Percentiles rank a stretch among this genome's conserved stretches.
Conservation (phyloP, 2,113 vertebrate species). For the Bos taurus region ARS-UCD2.0 NC_037338.1:501001-501500, state of each 20-base stretch:
- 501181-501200: background rate
- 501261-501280: background rate
- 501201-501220: background rate
- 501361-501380: background rate
- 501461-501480: background rate
- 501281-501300: background rate
- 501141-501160: conserved; percentile 6
- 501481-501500: background rate
- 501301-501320: background rate
- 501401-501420: background rate
- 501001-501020: background rate
- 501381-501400: background rate
- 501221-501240: background rate
- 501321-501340: background rate
- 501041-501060: background rate
- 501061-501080: background rate
- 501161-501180: background rate
- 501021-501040: background rate
- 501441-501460: background rate
- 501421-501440: background rate
- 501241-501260: background rate
- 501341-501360: background rate
- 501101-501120: background rate
- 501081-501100: background rate
- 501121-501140: background rate